A percentile compares a stretch with the other conserved stretches of the same genome.
Evolutionary conservation across 2,888 invertebrate genomes (phyloP).

Genomic region (Eurytoma californica): DNA sequence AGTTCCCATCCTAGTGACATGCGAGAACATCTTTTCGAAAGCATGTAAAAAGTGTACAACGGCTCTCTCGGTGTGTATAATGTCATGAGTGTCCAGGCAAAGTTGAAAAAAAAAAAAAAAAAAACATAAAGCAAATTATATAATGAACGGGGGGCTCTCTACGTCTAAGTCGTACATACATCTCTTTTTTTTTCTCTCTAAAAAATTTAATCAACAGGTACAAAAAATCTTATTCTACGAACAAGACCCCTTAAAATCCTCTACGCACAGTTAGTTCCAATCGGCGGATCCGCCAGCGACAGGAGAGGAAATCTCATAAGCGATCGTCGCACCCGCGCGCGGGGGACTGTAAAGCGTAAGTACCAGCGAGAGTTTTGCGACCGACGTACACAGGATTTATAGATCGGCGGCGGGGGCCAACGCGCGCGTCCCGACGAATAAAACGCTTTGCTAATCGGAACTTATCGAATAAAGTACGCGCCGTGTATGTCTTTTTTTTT

Average conservation of each 20-base stretch:
- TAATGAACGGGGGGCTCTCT: too few species aligned
- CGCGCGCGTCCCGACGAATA: conserved; percentile 29
- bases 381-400: conserved; percentile 18
- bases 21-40: conserved; percentile 53
- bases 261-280: too few species aligned
- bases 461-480: conserved; percentile 48
- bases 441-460: conserved; percentile 48
- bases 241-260: not conserved
- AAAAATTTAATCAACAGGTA: not conserved
- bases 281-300: too few species aligned
- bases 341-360: too few species aligned
- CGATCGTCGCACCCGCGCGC: too few species aligned
- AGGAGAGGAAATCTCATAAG: too few species aligned
- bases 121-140: too few species aligned
- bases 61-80: not conserved
- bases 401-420: conserved; percentile 28
- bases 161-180: too few species aligned
- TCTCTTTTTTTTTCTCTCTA: not conserved
- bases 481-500: not conserved
- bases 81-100: too few species aligned
- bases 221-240: not conserved
- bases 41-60: conserved; percentile 44
- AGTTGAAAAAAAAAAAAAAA: too few species aligned
- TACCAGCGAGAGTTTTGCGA: not conserved
- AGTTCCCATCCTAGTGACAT: not conserved